A percentile compares a stretch with the other conserved stretches of the same genome.
phyloP scores from a whole-genome alignment of 2,888 invertebrate species.

The Baronia brevicornis region DNA sequence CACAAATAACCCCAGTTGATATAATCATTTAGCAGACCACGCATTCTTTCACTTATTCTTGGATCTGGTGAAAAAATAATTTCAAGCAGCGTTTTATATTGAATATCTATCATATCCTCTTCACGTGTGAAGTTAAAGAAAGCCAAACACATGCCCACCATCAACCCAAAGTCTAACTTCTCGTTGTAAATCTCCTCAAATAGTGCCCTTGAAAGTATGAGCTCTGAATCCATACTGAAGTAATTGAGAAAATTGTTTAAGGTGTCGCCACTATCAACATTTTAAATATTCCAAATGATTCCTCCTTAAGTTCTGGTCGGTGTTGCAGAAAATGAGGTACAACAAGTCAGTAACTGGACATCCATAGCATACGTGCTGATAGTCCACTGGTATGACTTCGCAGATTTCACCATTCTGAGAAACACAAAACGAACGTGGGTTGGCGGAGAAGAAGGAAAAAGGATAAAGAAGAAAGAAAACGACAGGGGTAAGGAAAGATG shows the following conservation, averaged over 20 bases:
- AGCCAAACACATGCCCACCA: slow-evolving; percentile 24
- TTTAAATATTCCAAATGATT: slow-evolving; percentile 32
- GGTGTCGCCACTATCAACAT: slow-evolving; percentile 31
- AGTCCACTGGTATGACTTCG: slow-evolving; percentile 34
- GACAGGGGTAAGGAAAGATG: too few relatives aligned
- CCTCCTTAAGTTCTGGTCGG: slow-evolving; percentile 36
- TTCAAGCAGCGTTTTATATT: slow-evolving; percentile 18
- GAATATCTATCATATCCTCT: slow-evolving; percentile 29
- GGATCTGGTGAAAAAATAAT: slow-evolving; percentile 25
- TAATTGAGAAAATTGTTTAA: slow-evolving; percentile 30
- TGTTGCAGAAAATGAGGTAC: slow-evolving; percentile 33
- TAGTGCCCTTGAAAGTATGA: slow-evolving; percentile 29
- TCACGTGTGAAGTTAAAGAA: slow-evolving; percentile 34
- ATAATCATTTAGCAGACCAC: slow-evolving; percentile 32
- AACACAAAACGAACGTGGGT: too few relatives aligned
- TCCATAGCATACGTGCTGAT: slow-evolving; percentile 33
- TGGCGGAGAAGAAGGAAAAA: too few relatives aligned
- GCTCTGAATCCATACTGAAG: slow-evolving; percentile 31
- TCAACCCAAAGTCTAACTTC: slow-evolving; percentile 36
- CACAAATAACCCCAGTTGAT: slow-evolving; percentile 21
- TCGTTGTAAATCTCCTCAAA: slow-evolving; percentile 34
- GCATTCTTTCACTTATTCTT: slow-evolving; percentile 26
- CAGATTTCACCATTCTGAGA: slow-evolving; percentile 25
- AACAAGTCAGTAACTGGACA: slow-evolving; percentile 36
- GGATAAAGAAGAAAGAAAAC: too few relatives aligned